Evolutionary conservation across 2,888 invertebrate species (phyloP), one percentile per base, ranked within the genome.

Genomic region (Melieria omissa): DNA sequence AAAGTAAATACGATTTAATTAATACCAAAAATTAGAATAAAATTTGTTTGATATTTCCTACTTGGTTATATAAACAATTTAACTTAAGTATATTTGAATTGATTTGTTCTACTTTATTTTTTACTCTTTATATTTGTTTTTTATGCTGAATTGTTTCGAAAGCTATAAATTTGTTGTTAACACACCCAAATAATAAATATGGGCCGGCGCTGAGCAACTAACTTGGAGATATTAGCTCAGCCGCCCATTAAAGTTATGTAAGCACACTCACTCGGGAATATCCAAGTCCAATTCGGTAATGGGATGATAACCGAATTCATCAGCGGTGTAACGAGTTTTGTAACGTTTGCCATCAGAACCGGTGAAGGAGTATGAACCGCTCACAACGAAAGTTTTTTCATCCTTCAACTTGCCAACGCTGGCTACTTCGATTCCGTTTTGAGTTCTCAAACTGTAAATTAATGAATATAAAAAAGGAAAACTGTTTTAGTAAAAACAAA

Each of bases 221-320:
- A 16, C 29, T 29, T 29, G 29, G 29, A 29, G 29, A 29, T 29
- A 29, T 29, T 29, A 29, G 29, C 29, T 29, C 29, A 29, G 2
- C 29, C 29, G 29, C 29, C 29, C 4, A 66, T 45, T 49, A 47
- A 16, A 14, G 41, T 10, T 4, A 66, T 57, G 5, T 6, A n/a
- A 60, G 14, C 14, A n/a, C 5, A 78, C 83, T 81, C 78, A 84
- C 84, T 85, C 85, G 12, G 86, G 86, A 57, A 86, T 81, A 46
- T 85, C 85, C 45, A 86, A 79, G 73, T 87, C 87, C 14, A 87
- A 80, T 73, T 87, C 86, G n/a, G 87, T 87, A 49, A 85, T 86
- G 62, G 87, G 87, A 81, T 87, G 87, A 55, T 87, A 87, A 29
- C 87, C 87, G 55, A 85, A 82, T 75, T 87, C 87, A 78, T 87